Evolutionary conservation across 2,797 vertebrate species (phyloP).

Genomic region (Dendrocincla fuliginosa): DNA sequence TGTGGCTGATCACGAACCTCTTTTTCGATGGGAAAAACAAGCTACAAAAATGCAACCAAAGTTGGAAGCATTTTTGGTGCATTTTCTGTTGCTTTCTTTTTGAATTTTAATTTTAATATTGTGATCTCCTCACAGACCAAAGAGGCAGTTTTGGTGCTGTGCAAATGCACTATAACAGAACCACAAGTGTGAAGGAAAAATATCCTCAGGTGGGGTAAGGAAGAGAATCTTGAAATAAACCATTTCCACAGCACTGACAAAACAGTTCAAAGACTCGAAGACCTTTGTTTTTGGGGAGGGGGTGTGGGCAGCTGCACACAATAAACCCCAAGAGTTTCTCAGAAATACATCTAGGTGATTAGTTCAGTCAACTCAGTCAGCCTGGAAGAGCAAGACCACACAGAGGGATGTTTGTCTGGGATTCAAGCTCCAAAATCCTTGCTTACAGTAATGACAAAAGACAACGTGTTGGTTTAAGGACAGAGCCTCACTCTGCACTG

Average conservation of each 20-base stretch:
- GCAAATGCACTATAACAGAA: background rate
- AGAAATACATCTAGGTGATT: background rate
- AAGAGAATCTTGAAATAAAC: background rate
- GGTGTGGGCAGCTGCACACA: background rate
- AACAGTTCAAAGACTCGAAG: background rate
- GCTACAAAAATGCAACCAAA: background rate
- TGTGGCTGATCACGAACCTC: background rate
- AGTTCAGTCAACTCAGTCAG: background rate
- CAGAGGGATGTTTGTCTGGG: background rate
- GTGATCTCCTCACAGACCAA: background rate
- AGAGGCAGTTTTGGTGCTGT: background rate
- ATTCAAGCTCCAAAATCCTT: constrained; percentile 11
- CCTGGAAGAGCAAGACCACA: constrained; percentile 36
- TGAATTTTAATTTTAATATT: background rate
- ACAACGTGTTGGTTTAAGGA: background rate
- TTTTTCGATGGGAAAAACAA: constrained; percentile 12
- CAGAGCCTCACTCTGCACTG: background rate
- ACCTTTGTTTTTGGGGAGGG: background rate
- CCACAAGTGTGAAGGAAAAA: background rate
- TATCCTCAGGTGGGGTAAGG: background rate
- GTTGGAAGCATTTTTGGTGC: background rate
- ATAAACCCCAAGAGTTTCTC: background rate
- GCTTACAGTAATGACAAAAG: constrained; percentile 14
- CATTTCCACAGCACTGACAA: background rate
- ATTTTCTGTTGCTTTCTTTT: background rate